Evolutionary conservation across 2,113 vertebrate species (phyloP).

Genomic region (Redunca redunca): DNA sequence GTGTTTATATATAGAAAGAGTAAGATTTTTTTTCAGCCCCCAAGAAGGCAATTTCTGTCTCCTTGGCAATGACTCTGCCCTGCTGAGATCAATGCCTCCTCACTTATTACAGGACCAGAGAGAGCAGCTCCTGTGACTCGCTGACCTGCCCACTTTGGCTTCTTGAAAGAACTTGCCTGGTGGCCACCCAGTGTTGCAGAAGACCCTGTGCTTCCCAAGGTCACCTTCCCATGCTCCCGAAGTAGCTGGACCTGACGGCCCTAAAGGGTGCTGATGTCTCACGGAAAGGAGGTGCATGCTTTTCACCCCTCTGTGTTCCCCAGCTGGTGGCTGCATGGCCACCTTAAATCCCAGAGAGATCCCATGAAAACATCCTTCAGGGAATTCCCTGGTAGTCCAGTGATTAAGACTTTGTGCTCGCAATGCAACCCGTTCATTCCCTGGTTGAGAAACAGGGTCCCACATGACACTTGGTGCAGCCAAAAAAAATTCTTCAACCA

Average conservation of each 20-base stretch:
- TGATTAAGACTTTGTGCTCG: not conserved
- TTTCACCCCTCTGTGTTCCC: not conserved
- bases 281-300: not conserved
- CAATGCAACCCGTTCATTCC: not conserved
- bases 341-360: not conserved
- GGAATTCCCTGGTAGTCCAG: not conserved
- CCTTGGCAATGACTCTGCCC: not conserved
- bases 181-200: too few species aligned
- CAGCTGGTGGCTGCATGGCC: rapidly evolving
- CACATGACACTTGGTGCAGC: not conserved
- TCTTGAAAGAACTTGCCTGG: not conserved
- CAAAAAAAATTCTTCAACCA: not conserved
- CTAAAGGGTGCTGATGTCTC: not conserved
- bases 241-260: not conserved
- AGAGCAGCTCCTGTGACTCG: not conserved
- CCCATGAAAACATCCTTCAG: not conserved
- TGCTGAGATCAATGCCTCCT: not conserved
- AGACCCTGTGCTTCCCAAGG: not conserved
- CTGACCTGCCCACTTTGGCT: not conserved
- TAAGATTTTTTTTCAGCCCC: not conserved
- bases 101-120: not conserved
- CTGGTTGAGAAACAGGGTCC: not conserved
- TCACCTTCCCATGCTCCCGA: not conserved
- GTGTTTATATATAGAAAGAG: not conserved
- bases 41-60: not conserved